Percentiles rank a stretch among this genome's conserved stretches.
Evolutionary conservation across 2,113 vertebrate genomes (phyloP).

Genomic region (Rhea pennata): DNA sequence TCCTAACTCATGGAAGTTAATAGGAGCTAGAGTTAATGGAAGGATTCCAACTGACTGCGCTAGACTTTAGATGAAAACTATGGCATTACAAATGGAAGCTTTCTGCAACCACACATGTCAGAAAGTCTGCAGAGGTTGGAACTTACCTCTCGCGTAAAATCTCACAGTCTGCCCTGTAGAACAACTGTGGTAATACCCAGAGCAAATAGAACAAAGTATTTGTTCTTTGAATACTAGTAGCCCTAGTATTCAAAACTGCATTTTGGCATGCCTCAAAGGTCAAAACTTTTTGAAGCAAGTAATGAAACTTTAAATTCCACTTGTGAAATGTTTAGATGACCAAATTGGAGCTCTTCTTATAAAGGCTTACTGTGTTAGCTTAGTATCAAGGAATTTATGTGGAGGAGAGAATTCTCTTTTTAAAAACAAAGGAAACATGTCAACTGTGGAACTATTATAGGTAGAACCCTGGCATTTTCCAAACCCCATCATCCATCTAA

Average conservation of each 20-base stretch:
- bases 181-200: neutral
- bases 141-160: neutral
- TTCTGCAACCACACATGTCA: too few species aligned
- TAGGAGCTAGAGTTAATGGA: neutral
- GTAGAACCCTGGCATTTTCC: neutral
- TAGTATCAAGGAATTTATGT: neutral
- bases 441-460: neutral
- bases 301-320: neutral
- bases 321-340: neutral
- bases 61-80: neutral
- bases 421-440: neutral
- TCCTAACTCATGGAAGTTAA: neutral
- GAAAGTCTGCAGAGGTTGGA: neutral
- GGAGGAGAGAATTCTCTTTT: neutral
- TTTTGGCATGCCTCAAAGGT: neutral
- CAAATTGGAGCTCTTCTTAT: neutral
- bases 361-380: neutral
- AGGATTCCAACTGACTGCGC: neutral
- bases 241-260: neutral
- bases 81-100: neutral
- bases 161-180: neutral
- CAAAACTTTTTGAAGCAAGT: neutral
- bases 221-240: neutral
- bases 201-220: neutral
- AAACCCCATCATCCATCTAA: neutral